These are phyloP conservation scores for Pteropus alecto DNA, from an alignment of 2,113 vertebrate genomes.

Conservation along the genomic window DNA sequence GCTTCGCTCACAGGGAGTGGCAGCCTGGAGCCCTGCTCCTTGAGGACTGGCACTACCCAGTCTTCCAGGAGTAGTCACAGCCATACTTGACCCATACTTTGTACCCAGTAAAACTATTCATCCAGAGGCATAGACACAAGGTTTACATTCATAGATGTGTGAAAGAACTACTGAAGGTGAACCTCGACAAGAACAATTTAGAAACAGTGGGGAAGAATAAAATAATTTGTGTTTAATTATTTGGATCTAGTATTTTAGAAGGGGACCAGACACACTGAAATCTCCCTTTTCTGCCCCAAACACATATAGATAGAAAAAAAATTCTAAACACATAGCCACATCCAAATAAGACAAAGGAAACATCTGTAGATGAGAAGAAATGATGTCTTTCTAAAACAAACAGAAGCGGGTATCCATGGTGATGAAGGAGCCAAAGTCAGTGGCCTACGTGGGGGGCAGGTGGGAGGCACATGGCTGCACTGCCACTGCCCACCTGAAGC, in stretches of 20 bases:
- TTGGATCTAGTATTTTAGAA: neutral
- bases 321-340: neutral
- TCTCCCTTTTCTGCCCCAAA: neutral
- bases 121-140: neutral
- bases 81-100: neutral
- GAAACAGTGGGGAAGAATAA: neutral
- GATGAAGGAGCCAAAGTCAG: neutral
- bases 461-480: neutral
- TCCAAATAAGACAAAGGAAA: neutral
- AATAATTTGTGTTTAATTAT: neutral
- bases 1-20: neutral
- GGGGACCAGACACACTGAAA: neutral
- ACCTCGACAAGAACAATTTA: neutral
- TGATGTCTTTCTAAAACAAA: neutral
- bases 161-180: neutral
- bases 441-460: neutral
- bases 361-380: neutral
- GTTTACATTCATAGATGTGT: neutral
- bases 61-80: neutral
- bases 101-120: neutral
- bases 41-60: neutral
- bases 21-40: neutral
- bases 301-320: neutral
- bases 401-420: neutral
- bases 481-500: neutral